phyloP scores from a whole-genome alignment of 2,888 invertebrate genomes.

The Leptothorax acervorum region DNA sequence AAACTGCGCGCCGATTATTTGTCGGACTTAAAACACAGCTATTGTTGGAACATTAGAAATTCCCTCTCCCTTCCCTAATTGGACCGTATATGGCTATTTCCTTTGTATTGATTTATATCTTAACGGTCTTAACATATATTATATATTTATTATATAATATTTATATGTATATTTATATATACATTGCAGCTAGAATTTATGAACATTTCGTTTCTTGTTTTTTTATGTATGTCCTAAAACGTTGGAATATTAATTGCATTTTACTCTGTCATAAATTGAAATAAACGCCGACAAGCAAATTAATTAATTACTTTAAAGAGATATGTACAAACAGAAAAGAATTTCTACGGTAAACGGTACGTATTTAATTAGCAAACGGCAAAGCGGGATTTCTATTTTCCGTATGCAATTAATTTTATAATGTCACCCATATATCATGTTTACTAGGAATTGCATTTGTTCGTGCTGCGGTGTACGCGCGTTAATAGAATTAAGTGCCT shows the following conservation, averaged over 20 bases:
- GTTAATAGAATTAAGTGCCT: constrained; percentile 45
- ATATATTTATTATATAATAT: background rate
- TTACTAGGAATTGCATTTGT: constrained; percentile 37
- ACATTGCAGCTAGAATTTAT: background rate
- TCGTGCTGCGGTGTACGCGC: background rate
- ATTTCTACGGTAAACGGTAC: background rate
- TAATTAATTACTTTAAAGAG: constrained; percentile 40
- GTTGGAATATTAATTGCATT: background rate
- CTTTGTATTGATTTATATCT: too few species aligned
- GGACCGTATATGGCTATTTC: too few species aligned
- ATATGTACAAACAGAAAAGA: background rate
- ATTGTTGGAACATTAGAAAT: too few species aligned
- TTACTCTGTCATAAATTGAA: constrained; percentile 10
- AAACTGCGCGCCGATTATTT: too few species aligned
- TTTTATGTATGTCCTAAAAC: background rate
- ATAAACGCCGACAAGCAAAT: background rate
- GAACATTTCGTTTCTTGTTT: background rate
- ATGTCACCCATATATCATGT: constrained; percentile 35
- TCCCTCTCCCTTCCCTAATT: too few species aligned
- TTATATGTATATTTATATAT: background rate
- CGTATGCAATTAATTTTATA: constrained; percentile 51
- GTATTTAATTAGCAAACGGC: constrained; percentile 47
- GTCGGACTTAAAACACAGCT: too few species aligned
- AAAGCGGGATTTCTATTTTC: constrained; percentile 41
- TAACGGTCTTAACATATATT: too few species aligned